Evolutionary conservation across 53 echinoderm and acorn worm species (phyloP).

Genomic region (Antedon mediterranea): DNA sequence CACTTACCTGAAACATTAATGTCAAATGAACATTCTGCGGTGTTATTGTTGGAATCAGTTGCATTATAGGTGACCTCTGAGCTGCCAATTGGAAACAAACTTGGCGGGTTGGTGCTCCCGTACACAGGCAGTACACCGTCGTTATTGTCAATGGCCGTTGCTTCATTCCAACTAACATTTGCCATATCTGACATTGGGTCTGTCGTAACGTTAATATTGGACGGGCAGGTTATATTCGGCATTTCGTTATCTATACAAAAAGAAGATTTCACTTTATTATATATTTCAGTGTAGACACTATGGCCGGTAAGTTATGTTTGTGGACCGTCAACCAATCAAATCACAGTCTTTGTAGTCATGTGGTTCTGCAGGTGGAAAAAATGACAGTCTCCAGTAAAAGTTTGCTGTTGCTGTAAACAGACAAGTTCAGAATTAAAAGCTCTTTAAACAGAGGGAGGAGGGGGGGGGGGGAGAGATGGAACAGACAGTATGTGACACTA

Average conservation of each 20-base stretch:
- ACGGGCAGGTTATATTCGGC: slow-evolving; percentile 2
- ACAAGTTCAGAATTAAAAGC: no score
- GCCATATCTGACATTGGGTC: slow-evolving; percentile 3
- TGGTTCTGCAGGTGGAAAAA: no score
- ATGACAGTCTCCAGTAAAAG: no score
- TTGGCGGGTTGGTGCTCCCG: not conserved
- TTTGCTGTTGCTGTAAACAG: no score
- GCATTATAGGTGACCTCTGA: slow-evolving; percentile 3
- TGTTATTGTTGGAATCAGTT: slow-evolving; percentile 3
- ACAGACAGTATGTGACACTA: no score
- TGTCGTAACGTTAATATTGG: slow-evolving; percentile 3
- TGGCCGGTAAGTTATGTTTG: no score
- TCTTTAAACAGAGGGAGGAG: no score
- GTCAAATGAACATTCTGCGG: slow-evolving; percentile 5
- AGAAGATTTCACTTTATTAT: not conserved
- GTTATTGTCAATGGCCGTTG: slow-evolving; percentile 1
- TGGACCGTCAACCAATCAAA: no score
- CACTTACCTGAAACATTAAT: slow-evolving; percentile 13
- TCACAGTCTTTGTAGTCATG: no score
- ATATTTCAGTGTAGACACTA: no score
- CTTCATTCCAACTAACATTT: slow-evolving; percentile 3
- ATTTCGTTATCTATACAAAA: not conserved
- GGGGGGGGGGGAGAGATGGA: no score
- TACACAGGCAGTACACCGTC: not conserved
- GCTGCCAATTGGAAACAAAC: slow-evolving; percentile 1